These are phyloP conservation scores for Potamarius usumacintae DNA, from an alignment of 2,113 vertebrate species.

Conservation along the genomic window DNA sequence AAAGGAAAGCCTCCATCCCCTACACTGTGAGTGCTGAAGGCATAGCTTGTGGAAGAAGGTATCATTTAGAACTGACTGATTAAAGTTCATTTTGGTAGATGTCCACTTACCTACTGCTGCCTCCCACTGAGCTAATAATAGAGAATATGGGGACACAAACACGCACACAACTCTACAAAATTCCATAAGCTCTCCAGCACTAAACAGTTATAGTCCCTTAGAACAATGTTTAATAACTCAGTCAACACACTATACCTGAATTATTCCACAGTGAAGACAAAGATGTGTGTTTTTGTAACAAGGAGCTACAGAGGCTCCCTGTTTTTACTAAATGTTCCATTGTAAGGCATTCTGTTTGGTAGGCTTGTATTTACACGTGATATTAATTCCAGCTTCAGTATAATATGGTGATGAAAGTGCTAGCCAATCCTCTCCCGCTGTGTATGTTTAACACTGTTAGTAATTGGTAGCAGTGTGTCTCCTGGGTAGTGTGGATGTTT, in stretches of 20 bases:
- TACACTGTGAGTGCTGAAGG: neutral
- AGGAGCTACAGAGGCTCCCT: neutral
- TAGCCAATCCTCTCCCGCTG: neutral
- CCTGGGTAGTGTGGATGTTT: conserved; percentile 3
- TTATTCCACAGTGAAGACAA: conserved; percentile 7
- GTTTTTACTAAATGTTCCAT: neutral
- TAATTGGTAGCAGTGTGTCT: neutral
- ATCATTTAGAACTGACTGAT: conserved; percentile 39
- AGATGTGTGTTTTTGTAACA: neutral
- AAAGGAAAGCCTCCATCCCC: neutral
- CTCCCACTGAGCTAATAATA: conserved; percentile 36
- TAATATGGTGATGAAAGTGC: neutral
- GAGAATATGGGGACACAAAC: conserved; percentile 13
- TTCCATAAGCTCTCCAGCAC: neutral
- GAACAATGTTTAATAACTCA: neutral
- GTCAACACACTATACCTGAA: neutral
- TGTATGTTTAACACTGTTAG: neutral
- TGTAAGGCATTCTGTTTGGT: neutral
- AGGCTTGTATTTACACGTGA: neutral
- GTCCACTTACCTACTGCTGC: conserved; percentile 32
- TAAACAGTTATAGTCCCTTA: neutral
- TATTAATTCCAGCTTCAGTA: neutral
- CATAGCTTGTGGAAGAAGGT: neutral
- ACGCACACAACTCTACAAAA: neutral
- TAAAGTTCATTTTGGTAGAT: conserved; percentile 30